Evolutionary conservation across 2,888 invertebrate species (phyloP), one percentile per base, ranked within the genome.

Genomic region (Lypha dubia): DNA sequence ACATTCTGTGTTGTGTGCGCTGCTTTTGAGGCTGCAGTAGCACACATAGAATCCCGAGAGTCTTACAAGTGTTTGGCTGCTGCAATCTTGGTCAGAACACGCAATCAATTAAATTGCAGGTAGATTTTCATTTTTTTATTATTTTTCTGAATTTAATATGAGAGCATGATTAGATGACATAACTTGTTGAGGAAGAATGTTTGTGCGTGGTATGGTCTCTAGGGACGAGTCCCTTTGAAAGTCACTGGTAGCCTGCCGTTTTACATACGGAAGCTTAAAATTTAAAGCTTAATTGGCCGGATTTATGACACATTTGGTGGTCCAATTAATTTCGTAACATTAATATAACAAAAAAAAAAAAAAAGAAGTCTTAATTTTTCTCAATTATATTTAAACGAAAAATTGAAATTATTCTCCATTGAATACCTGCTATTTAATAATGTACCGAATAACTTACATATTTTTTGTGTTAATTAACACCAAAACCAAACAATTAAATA

Each of bases 31-130:
- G 8, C 7, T n/a, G 15, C 13, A 9, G 35, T 9, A 9, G 20
- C 20, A n/a, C n/a, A 8, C 9, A 28, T 24, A 24, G 15, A 17
- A 13, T 62, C 60, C 77, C 68, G 15, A 51, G 32, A 58, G 46
- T 76, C 49, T 58, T 35, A n/a, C 71, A 49, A 73, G 35, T 60
- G 58, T 71, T 58, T 71, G 46, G 13, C 17, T 56, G 58, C 41
- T 56, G 62, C 62, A 81, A 81, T 81, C 81, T 75, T 75, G 17
- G 56, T 56, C 46, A 62, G 62, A 83, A 79, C 83, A 83, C 75
- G 83, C 83, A 83, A 71, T 20, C 60, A 46, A 71, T 79, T 83
- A 70, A 58, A 74, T 53, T 68, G 32, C n/a, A 49, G 35, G n/a
- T 51, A 51, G 20, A 11, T 41, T 58, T 65, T 73, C 60, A 20